Evolutionary conservation across 1,140 invertebrate genomes (phyloP), one percentile per base, ranked within the genome.

Genomic region (Mya arenaria): DNA sequence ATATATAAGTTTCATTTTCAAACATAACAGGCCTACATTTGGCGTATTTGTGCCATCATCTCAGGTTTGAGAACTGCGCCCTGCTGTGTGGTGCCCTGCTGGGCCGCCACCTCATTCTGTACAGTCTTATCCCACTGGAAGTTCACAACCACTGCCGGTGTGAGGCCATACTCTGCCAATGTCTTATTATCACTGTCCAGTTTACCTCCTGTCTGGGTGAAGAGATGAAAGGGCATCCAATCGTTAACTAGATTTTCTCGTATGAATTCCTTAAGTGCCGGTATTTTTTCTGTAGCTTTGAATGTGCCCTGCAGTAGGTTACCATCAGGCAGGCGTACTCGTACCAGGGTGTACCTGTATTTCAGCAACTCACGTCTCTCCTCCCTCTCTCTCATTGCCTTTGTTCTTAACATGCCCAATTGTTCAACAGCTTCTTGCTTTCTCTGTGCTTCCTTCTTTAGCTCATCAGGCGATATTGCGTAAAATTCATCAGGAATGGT

Each of bases 351-450:
- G 90, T 96, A 99, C 87, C 96, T 96, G 91, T 98, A 99, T 92
- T 96, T 96, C 72, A 95, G 94, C 86, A 96, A 94, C 89, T 96
- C 96, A 68, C 95, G 92, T 77, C 95, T 90, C 90, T 97, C 97
- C 63, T 98, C 96, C 86, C 96, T 96, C 91, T 98, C 97, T 17
- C 97, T 92, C 96, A 98, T 98, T 0, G 97, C 97, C 93, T 97
- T 98, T 0, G 98, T 99, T 72, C 96, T 94, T 1, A 99, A 91
- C 94, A 97, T 96, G 86, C 96, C 95, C 86, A 95, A 95, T 89
- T 94, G 95, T 89, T 98, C 97, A 19, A 96, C 94, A 34, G 95
- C 95, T 92, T 97, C 96, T 25, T 89, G 85, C 60, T 88, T 69
- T 28, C 95, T 88, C 89, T 96, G 95, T 89, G 97, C 96, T 93